Base-by-base conservation (phyloP, 2,797 vertebrate species). In the Lagocephalus sceleratus region DNA sequence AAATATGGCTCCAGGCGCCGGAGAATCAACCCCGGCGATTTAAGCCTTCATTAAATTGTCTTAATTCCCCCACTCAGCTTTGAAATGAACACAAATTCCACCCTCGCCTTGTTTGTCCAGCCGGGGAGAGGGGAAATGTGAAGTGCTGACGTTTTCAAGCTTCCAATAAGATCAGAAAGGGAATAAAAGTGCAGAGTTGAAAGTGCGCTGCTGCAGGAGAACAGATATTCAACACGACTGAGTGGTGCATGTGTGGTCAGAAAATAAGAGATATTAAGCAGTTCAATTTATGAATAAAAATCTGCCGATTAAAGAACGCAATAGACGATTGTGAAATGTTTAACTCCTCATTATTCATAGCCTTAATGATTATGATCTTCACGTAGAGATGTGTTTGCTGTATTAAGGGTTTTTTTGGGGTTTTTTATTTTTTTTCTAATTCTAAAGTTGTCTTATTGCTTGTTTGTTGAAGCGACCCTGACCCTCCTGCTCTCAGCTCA, bases 21-120 rank as follows among this genome's bases (percentile, higher is more conserved):
- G 65, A 59, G 53, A 84, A 74, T 79, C 85, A 73, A 71, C 51
- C 74, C 78, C 71, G 44, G 55, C 68, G 66, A 26, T 85, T 85
- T 84, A 84, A 86, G 74, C 69, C 74, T 75, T 86, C 82, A 82
- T 85, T 85, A 84, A 86, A 88, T 76, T 72, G 75, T 79, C 82
- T 79, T 80, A 82, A 82, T 87, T 79, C 81, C 69, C 66, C 63
- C 39, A 42, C 76, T 74, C 60, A 67, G 66, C 74, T 70, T 76
- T 57, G 52, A 79, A 71, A 72, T 60, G 76, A 76, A 78, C 70
- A 75, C 42, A 70, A 68, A 84, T 69, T 66, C 45, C 57, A 38
- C 69, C 68, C 66, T 52, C 61, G 71, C 50, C 70, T 66, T 78
- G 82, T 84, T 78, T 83, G 79, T 83, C 78, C 82, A 50, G 63